Evolutionary conservation across 2,888 invertebrate genomes (phyloP), one percentile per base, ranked within the genome.

Genomic region (Cheiracanthium punctorium): DNA sequence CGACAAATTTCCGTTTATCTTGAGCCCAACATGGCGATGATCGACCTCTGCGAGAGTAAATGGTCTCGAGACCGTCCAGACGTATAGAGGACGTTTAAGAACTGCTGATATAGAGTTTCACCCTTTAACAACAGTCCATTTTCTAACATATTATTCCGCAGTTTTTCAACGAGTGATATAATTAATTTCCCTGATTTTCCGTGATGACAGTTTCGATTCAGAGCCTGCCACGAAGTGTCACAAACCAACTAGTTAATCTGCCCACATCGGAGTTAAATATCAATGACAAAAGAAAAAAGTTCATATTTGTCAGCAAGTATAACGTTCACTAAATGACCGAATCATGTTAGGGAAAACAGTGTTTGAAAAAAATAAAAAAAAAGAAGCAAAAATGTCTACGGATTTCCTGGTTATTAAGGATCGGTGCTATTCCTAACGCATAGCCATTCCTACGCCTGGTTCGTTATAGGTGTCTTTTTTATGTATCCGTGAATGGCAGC

Each of bases 351-450:
- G 12, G 14, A 2, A 4, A 37, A 37, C 37, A 37, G n/a, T n/a
- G n/a, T n/a, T n/a, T n/a, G n/a, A n/a, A 17, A 48, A 48, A 48
- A 48, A 48, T 14, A 48, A 48, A 48, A 17, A 17, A 5, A 37
- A 37, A 37, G 14, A 48, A 48, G 17, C 17, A 48, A n/a, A 58
- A 58, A 58, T 58, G 12, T n/a, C 58, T 58, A 58, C 58, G 58
- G 58, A 58, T 58, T 58, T 58, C 58, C 58, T 58, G 58, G 58
- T 58, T 58, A 58, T 58, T 58, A 58, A 58, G 48, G 17, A 17
- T 17, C 4, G 43, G 58, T 24, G 58, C 58, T 24, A 58, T 58
- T 58, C 58, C 24, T 58, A 58, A 58, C 58, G 58, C 58, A 58
- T 12, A 58, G 24, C 58, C 48, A 7, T 17, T 17, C 14, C n/a